phyloP scores from a whole-genome alignment of 2,888 invertebrate genomes.

The Cephus runcator region DNA sequence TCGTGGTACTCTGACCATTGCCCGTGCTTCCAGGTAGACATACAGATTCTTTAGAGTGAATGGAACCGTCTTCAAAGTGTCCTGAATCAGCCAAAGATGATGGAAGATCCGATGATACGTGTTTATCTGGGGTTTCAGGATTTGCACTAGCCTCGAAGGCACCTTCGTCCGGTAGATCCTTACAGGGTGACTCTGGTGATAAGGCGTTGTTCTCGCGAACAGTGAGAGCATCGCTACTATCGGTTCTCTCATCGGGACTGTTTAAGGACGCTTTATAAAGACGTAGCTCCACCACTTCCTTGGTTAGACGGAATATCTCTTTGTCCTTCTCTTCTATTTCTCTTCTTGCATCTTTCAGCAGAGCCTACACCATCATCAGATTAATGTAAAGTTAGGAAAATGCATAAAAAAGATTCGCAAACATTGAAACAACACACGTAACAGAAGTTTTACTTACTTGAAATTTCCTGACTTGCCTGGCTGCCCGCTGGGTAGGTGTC shows the following conservation, averaged over 20 bases:
- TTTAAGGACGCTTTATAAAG: constrained; percentile 82
- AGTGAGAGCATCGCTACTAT: constrained; percentile 79
- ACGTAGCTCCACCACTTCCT: constrained; percentile 83
- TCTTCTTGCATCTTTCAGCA: constrained; percentile 78
- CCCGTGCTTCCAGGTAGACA: constrained; percentile 45
- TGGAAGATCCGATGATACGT: constrained; percentile 72
- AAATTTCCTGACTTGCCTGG: constrained; percentile 81
- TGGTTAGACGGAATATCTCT: constrained; percentile 81
- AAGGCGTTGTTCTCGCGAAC: constrained; percentile 76
- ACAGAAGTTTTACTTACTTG: constrained; percentile 53
- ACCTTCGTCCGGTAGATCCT: constrained; percentile 67
- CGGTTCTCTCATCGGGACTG: constrained; percentile 84
- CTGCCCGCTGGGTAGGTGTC: constrained; percentile 88
- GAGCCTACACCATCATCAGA: constrained; percentile 65
- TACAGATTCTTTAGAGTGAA: constrained; percentile 82
- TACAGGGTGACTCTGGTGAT: constrained; percentile 67
- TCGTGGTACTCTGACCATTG: constrained; percentile 7
- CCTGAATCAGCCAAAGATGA: constrained; percentile 87
- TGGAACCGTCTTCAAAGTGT: constrained; percentile 86
- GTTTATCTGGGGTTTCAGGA: constrained; percentile 67
- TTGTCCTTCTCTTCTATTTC: constrained; percentile 85
- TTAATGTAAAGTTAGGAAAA: no score
- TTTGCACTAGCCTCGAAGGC: constrained; percentile 59
- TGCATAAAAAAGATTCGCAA: no score
- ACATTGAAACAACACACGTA: no score